Evolutionary conservation across 2,797 vertebrate species (phyloP), one percentile per base, ranked within the genome.

Genomic region (Enteromius trimaculatus): DNA sequence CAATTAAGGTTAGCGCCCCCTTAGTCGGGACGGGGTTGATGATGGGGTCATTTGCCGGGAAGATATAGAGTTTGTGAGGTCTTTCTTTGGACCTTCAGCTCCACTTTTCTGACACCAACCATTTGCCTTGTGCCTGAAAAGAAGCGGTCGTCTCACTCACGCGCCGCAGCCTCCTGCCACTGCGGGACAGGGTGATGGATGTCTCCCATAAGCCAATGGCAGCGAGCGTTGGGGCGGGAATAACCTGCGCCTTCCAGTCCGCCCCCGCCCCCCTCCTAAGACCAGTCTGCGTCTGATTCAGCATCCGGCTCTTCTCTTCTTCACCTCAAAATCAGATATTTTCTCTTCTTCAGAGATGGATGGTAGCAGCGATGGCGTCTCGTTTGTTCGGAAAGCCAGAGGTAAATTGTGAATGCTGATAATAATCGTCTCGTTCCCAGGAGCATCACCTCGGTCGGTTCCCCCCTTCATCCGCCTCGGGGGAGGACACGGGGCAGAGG

Each of bases 171-270:
- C 79, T 82, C 79, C 71, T 82, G 84, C 86, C 86, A 80, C 85
- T 87, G 86, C 86, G 71, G 71, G 83, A 88, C 83, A 81, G 76
- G 60, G 74, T 88, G 87, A 89, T 65, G 83, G 86, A 89, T 80
- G 86, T 80, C 79, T 84, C 60, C 49, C 2, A 29, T 9, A 37
- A 88, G 62, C 88, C 87, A 88, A 86, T 88, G 77, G 80, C 68
- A 62, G 77, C 39, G 37, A 79, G 42, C 26, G 53, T 62, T 19
- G 72, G 79, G 84, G 85, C 82, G 87, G 88, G 88, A 87, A 58
- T 83, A 96, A 96, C 91, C 94, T 94, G 92, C 95, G 95, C 93
- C 93, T 88, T 89, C 95, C 94, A 94, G 93, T 93, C 93, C 92
- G 91, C 86, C 92, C 95, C 94, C 92, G 87, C 79, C 79, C 66